Base-by-base conservation (phyloP, 2,113 vertebrate genomes). In the Axis porcinus region DNA sequence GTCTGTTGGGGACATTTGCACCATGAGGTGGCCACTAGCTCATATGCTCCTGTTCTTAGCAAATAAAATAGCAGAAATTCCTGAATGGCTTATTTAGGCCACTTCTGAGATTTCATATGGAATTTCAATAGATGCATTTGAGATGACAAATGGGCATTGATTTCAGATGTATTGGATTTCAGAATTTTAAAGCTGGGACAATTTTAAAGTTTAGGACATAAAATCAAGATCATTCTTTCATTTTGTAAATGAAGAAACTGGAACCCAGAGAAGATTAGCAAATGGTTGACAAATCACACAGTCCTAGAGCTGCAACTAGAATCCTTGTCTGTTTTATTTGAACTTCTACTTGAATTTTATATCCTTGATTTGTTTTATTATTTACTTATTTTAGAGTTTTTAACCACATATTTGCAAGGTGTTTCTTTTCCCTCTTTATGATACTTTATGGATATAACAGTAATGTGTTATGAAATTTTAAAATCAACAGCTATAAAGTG, bases 61-160 rank as follows among this genome's bases (percentile, higher is more conserved):
- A 89, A 81, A 82, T 78, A n/a, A 97, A 97, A 86, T 4, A 84
- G 81, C 60, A 93, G 81, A 91, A 88, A 91, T 55, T 45, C 40
- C 62, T 89, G 40, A 86, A 92, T 97, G 23, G 96, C 64, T 95
- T 94, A 94, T 90, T 87, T 33, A 95, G 96, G 64, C 70, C 47
- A 55, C 43, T 94, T 96, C 89, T 96, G 79, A 92, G 67, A 92
- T 95, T 96, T 86, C 81, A 54, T 94, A 95, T 97, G 92, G 89
- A 97, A 98, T 97, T 97, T 95, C 94, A 87, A 40, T 92, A 87
- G 47, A 55, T 81, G 47, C 60, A 96, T 95, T n/a, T 91, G 85
- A 83, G 50, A 95, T 92, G 82, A 92, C 47, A 93, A 97, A 83
- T 27, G 88, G 86, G 27, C 91, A 97, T 94, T 95, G 97, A 93